phyloP scores from a whole-genome alignment of 2,113 vertebrate genomes.

The Datnioides undecimradiatus region DNA sequence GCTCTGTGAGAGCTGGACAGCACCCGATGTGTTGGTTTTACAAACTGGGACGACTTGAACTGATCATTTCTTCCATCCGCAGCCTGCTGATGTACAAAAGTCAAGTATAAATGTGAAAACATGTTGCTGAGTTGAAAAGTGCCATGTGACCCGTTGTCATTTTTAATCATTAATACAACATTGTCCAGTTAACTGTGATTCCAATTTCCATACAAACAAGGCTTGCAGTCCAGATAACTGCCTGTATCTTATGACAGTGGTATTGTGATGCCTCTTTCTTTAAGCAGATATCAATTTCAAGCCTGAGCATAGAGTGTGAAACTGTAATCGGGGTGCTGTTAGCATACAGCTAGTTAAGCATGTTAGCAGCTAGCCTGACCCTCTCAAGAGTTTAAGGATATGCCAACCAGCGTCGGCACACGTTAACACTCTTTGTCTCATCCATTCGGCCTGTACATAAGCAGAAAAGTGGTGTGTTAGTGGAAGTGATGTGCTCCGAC shows the following conservation, averaged over 20 bases:
- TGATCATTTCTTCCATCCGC: conserved; percentile 21
- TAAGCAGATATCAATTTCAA: neutral
- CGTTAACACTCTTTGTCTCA: neutral
- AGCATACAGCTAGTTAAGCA: conserved; percentile 1
- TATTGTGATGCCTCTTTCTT: neutral
- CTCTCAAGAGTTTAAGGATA: neutral
- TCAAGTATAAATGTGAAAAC: conserved; percentile 41
- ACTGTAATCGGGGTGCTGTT: neutral
- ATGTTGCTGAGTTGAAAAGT: conserved; percentile 47
- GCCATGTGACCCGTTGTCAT: conserved; percentile 48
- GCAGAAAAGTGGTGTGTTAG: neutral
- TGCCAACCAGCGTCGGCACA: neutral
- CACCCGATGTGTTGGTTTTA: conserved; percentile 1
- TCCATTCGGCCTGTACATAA: neutral
- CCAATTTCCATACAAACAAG: conserved; percentile 8
- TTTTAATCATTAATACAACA: conserved; percentile 19
- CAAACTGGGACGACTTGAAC: conserved; percentile 32
- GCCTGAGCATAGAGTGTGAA: neutral
- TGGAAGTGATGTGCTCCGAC: neutral
- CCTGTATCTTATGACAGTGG: neutral
- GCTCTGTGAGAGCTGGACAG: conserved; percentile 19
- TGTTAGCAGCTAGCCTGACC: neutral
- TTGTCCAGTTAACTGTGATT: conserved; percentile 30
- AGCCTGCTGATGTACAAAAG: conserved; percentile 50
- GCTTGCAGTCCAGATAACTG: neutral